Conservation (phyloP, 2,797 vertebrate genomes). For the Anolis apletophallus region DNA sequence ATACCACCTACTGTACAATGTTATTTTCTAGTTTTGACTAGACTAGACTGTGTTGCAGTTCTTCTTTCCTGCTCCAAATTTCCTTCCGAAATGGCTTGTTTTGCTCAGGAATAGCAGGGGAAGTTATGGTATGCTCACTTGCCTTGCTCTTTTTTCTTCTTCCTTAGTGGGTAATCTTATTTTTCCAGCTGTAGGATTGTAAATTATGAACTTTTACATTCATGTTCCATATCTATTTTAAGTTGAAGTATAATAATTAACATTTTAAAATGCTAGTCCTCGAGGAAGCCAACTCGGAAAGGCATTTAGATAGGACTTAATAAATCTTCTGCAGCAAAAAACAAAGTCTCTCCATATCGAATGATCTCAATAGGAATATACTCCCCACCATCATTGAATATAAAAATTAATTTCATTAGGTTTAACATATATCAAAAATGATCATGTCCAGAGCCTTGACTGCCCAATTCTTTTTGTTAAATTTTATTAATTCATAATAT, state of each 20-base stretch:
- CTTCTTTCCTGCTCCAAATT: background rate
- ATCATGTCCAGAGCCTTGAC: slow-evolving; percentile 17
- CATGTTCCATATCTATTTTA: slow-evolving; percentile 9
- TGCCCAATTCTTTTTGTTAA: slow-evolving; percentile 29
- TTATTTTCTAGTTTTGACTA: background rate
- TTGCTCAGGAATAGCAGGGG: slow-evolving; percentile 1
- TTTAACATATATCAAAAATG: background rate
- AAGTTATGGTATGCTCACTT: slow-evolving; percentile 8
- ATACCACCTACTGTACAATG: background rate
- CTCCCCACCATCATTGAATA: background rate
- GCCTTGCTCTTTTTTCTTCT: background rate
- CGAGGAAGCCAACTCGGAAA: slow-evolving; percentile 13
- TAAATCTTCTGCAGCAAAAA: background rate
- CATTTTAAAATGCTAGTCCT: slow-evolving; percentile 31
- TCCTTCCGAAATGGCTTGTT: slow-evolving; percentile 30
- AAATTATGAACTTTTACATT: slow-evolving; percentile 23
- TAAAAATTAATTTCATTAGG: slow-evolving; percentile 9
- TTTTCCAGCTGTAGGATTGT: slow-evolving; percentile 22
- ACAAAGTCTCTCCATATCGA: slow-evolving; percentile 18
- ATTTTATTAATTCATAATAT: slow-evolving; percentile 17
- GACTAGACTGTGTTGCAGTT: background rate
- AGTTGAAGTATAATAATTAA: slow-evolving; percentile 27
- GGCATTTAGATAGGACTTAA: slow-evolving; percentile 29
- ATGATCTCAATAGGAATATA: background rate
- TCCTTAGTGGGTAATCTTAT: slow-evolving; percentile 25